Evolutionary conservation across 2,113 vertebrate species (phyloP), one percentile per base, ranked within the genome.

Genomic region (Callionymus lyra): DNA sequence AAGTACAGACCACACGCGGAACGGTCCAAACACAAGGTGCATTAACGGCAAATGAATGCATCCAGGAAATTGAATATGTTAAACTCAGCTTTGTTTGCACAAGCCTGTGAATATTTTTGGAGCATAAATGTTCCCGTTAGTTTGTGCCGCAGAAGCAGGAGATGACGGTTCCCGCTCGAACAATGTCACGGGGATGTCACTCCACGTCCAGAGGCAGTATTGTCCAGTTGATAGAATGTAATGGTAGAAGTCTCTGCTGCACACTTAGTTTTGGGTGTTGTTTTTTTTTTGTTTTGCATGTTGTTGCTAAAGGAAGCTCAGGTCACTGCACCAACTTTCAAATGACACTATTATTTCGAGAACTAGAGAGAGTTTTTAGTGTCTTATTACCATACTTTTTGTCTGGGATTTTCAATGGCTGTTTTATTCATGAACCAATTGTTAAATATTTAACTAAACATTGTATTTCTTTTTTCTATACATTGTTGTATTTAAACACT

Each of bases 31-130:
- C 74, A 61, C 47, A 58, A 55, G 45, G 44, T 51, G 44, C 47
- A 63, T 70, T 62, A 60, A 70, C 27, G 59, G 44, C 17, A 48
- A 51, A 59, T 61, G 51, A 57, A 60, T 63, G 46, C 21, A 31
- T 53, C 52, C 53, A 53, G 35, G 38, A 67, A 57, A 60, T 46
- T 41, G 50, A 65, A 62, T 47, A 35, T 40, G 45, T 59, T 55
- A 35, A 41, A 46, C 53, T 47, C 46, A 51, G 59, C 34, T 43
- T 10, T 41, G 21, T 34, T 4, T 33, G 16, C 21, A 42, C 10
- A 9, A 34, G 33, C 10, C 9, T 33, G 56, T 68, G 15, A 47
- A 15, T 59, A 14, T 66, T 39, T 57, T 63, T 53, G 53, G 47
- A 33, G 47, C n/a, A 9, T 43, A 16, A 16, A 48, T 51, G 27